Evolutionary conservation across 2,888 invertebrate genomes (phyloP).

Genomic region (Agonum fuliginosum): DNA sequence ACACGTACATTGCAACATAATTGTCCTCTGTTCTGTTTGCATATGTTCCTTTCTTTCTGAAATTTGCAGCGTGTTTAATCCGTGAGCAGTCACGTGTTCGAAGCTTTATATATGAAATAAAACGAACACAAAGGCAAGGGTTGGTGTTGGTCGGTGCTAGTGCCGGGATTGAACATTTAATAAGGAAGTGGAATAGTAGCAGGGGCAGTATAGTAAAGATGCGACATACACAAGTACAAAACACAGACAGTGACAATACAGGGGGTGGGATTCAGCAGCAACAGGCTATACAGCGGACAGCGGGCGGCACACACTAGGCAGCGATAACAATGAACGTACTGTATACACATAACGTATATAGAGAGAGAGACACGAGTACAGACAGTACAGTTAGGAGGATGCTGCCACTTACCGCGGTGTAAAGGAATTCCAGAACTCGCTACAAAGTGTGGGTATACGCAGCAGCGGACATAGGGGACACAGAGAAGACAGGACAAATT

Average conservation of each 20-base stretch:
- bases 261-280: slow-evolving; percentile 48
- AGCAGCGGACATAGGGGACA: slow-evolving; percentile 85
- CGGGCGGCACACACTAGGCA: slow-evolving; percentile 57
- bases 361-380: slow-evolving; percentile 70
- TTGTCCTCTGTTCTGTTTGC: not conserved
- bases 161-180: slow-evolving; percentile 1
- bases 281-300: slow-evolving; percentile 56
- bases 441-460: slow-evolving; percentile 78
- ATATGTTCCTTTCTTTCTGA: not conserved
- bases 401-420: slow-evolving; percentile 96
- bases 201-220: slow-evolving; percentile 15
- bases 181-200: not conserved
- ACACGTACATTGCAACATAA: not conserved
- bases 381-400: slow-evolving; percentile 70
- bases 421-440: slow-evolving; percentile 99
- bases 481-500: slow-evolving; percentile 76
- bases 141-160: too few relatives aligned
- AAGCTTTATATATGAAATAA: slow-evolving; percentile 17
- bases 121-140: slow-evolving; percentile 11
- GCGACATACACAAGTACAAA: slow-evolving; percentile 59
- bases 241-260: slow-evolving; percentile 60
- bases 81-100: not conserved
- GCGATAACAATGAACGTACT: slow-evolving; percentile 59
- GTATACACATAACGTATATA: slow-evolving; percentile 59
- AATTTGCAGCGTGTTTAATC: slow-evolving; percentile 33